Conservation (phyloP, 2,113 vertebrate genomes). For the Gallinago paraguaiae region DNA sequence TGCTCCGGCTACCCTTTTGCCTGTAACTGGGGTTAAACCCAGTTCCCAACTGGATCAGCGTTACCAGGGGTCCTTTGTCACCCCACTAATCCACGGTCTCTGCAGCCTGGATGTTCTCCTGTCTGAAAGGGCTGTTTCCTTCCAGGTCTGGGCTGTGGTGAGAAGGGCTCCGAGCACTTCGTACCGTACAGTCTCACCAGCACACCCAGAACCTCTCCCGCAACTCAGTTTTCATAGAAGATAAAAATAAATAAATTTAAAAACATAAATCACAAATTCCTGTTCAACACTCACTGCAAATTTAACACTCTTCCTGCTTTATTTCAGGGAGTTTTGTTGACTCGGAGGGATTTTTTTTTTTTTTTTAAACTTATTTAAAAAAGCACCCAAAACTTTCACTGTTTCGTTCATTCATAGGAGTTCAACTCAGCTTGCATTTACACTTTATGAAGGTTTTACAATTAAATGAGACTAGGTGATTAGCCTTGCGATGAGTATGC, state of each 20-base stretch:
- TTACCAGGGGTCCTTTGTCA: not conserved
- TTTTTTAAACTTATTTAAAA: not conserved
- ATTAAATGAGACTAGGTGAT: not conserved
- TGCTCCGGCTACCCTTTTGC: not conserved
- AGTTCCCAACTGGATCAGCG: not conserved
- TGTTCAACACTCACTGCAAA: not conserved
- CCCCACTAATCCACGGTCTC: fast-evolving
- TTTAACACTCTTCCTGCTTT: not conserved
- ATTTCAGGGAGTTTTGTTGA: not conserved
- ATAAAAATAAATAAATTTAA: not conserved
- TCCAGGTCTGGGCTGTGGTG: fast-evolving
- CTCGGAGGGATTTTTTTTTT: not conserved
- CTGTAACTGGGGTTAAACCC: not conserved
- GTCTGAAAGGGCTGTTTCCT: fast-evolving
- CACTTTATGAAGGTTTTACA: not conserved
- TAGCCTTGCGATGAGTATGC: fast-evolving
- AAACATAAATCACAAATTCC: not conserved
- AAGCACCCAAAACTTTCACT: not conserved
- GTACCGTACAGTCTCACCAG: not conserved
- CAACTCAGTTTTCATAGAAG: not conserved
- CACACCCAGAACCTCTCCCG: not conserved
- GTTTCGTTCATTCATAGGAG: not conserved
- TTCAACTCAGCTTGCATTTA: not conserved
- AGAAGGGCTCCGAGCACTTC: not conserved
- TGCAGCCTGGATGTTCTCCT: not conserved